Conservation (phyloP, 2,797 vertebrate species). For the Paguma larvata region DNA sequence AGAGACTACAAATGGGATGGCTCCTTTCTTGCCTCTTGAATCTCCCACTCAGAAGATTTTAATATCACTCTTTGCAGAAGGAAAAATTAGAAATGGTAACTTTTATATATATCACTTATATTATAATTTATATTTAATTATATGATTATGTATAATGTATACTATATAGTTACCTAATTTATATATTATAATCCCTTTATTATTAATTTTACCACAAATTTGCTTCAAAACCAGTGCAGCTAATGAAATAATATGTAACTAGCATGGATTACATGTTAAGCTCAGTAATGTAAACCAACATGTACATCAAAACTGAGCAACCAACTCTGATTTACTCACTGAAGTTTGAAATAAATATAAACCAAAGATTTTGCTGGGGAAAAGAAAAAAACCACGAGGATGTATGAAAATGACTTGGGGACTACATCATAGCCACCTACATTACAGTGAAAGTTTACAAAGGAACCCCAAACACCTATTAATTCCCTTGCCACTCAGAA, state of each 20-base stretch:
- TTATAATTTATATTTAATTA: neutral
- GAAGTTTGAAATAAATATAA: constrained; percentile 34
- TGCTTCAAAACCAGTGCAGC: neutral
- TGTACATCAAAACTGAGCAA: neutral
- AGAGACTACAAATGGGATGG: neutral
- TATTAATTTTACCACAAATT: constrained; percentile 15
- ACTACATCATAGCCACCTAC: neutral
- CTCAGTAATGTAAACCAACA: neutral
- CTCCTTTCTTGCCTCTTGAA: constrained; percentile 39
- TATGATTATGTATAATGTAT: neutral
- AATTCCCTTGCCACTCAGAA: constrained; percentile 32
- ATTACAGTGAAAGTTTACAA: constrained; percentile 16
- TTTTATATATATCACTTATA: neutral
- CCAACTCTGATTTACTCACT: constrained; percentile 18
- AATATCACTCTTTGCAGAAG: neutral
- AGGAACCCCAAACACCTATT: constrained; percentile 2
- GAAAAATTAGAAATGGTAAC: constrained; percentile 21
- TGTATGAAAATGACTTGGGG: neutral
- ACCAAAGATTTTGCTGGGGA: neutral
- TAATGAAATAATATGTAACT: constrained; percentile 18
- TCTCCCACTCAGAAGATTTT: neutral
- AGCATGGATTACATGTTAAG: neutral
- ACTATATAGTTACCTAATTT: neutral
- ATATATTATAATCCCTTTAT: neutral
- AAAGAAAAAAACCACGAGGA: neutral